These are phyloP conservation scores for Polydrusus cervinus DNA, from an alignment of 2,888 invertebrate species.

Conservation along the genomic window DNA sequence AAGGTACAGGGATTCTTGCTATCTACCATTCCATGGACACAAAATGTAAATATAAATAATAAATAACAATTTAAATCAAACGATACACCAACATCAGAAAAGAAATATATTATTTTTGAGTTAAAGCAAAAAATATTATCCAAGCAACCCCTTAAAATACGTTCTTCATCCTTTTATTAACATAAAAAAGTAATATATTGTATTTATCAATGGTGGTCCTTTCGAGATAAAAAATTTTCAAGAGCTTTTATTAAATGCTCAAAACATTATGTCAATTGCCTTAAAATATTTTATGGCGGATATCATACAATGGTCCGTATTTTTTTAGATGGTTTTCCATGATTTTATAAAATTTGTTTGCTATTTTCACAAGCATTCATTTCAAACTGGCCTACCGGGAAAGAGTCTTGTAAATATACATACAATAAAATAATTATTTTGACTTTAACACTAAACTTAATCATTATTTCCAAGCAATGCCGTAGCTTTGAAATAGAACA, in stretches of 20 bases:
- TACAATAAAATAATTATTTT: too few species aligned
- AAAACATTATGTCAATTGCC: background rate
- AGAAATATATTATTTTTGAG: slow-evolving; percentile 24
- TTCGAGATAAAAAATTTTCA: background rate
- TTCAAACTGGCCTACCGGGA: too few species aligned
- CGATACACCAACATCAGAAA: slow-evolving; percentile 7
- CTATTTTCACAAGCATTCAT: too few species aligned
- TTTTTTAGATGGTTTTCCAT: background rate
- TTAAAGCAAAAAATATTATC: slow-evolving; percentile 8
- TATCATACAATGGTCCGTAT: background rate
- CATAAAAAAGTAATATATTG: slow-evolving; percentile 22
- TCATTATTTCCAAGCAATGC: too few species aligned
- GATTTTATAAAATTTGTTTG: too few species aligned
- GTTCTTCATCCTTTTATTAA: slow-evolving; percentile 1
- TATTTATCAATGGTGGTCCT: slow-evolving; percentile 16
- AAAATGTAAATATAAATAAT: slow-evolving; percentile 15
- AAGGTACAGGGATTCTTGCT: background rate
- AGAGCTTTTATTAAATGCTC: background rate
- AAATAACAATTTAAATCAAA: slow-evolving; percentile 17
- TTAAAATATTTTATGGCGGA: background rate
- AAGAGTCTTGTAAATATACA: too few species aligned
- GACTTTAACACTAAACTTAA: too few species aligned
- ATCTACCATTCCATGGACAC: slow-evolving; percentile 4
- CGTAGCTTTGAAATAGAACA: too few species aligned
- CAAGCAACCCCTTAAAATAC: slow-evolving; percentile 5